These are phyloP conservation scores for Campylomormyrus numenius DNA, from an alignment of 2,113 vertebrate genomes.

Conservation along the genomic window DNA sequence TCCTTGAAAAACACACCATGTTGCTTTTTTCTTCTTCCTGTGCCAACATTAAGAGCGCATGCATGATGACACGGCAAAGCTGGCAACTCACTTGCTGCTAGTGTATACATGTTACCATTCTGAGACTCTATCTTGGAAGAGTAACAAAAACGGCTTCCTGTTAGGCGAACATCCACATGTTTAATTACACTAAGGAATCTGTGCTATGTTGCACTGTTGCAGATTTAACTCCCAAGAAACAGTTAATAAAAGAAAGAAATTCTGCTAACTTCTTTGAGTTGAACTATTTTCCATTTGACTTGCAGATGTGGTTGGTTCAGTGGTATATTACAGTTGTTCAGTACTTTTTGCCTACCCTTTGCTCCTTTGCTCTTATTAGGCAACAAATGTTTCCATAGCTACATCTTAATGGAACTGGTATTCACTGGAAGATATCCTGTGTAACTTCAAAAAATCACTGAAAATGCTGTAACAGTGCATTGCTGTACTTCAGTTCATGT, in stretches of 20 bases:
- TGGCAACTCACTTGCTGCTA: background rate
- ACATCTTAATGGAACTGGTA: background rate
- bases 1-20: no score
- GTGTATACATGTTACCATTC: background rate
- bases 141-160: background rate
- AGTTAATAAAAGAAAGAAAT: background rate
- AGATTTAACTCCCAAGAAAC: background rate
- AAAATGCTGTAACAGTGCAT: background rate
- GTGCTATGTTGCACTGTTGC: background rate
- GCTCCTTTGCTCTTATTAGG: background rate
- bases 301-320: background rate
- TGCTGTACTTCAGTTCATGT: background rate
- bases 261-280: background rate
- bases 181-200: background rate
- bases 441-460: background rate
- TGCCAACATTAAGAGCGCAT: background rate
- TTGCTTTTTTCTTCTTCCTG: background rate
- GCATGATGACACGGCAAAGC: background rate
- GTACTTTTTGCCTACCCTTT: background rate
- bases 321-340: background rate
- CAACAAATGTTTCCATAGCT: background rate
- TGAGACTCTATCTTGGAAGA: background rate
- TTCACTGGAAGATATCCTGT: background rate
- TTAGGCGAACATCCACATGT: background rate
- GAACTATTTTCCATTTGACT: background rate